Base-by-base conservation (phyloP, 2,113 vertebrate genomes). In the Mystacornis crossleyi region DNA sequence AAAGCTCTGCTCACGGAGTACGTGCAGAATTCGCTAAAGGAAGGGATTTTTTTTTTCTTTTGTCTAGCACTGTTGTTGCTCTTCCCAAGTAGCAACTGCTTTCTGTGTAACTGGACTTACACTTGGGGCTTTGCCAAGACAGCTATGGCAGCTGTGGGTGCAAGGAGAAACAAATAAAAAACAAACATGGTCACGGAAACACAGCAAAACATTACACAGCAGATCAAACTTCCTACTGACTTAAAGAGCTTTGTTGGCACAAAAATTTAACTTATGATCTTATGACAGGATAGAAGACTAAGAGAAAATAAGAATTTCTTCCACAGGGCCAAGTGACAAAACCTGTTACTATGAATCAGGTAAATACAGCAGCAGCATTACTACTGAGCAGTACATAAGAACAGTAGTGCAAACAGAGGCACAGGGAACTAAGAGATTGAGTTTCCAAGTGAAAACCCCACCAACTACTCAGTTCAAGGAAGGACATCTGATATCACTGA, bases 11-110 rank as follows among this genome's bases (percentile, higher is more conserved):
- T 77, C 8, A 0, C 10, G 15, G 12, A 82, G 17, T 16, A 40
- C 0, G 4, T 19, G n/a, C 1, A 47, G 16, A 1, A 6, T 10
- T 28, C 1, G 3, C 16, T 40, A 33, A 74, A 79, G 25, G 4
- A 74, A 74, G 7, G 13, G 11, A 17, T 11, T 6, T 42, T 54
- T 21, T 23, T 19, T 25, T 47, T 18, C n/a, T 25, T 70, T 60
- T 23, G 48, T 4, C 38, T 50, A 77, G n/a, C 28, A 29, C 3
- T 65, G 53, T 31, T 42, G 10, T n/a, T 67, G 57, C 28, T 93
- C 31, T n/a, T 91, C 57, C 36, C 31, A 45, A 40, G 40, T 4
- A 34, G 33, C 23, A 81, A 47, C 20, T 60, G 33, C 17, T 45
- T 75, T 58, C 55, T 33, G 25, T 34, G 55, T 28, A 48, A 71